Base-by-base conservation (phyloP, 2,113 vertebrate genomes). In the Psittacara wagleri region DNA sequence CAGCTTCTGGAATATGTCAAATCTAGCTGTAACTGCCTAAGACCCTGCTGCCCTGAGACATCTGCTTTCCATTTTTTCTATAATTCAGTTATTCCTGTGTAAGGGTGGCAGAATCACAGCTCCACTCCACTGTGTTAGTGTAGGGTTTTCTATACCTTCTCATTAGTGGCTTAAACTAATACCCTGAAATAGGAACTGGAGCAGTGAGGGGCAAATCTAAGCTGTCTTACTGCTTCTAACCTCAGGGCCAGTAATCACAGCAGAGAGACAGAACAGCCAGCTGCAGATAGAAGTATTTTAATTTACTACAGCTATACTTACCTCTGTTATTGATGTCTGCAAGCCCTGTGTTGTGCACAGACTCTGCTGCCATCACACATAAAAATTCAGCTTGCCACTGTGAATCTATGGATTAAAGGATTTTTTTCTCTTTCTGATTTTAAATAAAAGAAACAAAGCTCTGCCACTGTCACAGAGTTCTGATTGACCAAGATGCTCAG, bases 1-100 rank as follows among this genome's bases (percentile, higher is more conserved):
- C 10, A 85, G 59, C 63, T 88, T 92, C 86, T 95, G 86, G 69
- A 88, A 79, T 35, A 72, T 31, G 51, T 91, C 86, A 85, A 94
- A 85, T 46, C 46, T 15, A 74, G n/a, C 69, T 72, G 35, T 48
- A 63, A 20, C 69, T 87, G 87, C 73, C 27, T 43, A 59, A 88
- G 51, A 63, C 27, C 43, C 84, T 10, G 3, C 41, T 64, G 49
- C 3, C 37, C 77, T 33, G 73, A 68, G 23, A 72, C 35, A 16
- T 64, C 35, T 91, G 55, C 20, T 59, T 54, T 74, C 49, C 15
- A 13, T 74, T 86, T 83, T 63, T 46, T 66, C 17, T 28, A 7
- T 7, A 69, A 37, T 68, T 85, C 69, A 68, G 29, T 69, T 88
- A 79, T 49, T 17, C 59, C 23, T 46, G 7, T 31, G 4, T 43